Base-by-base conservation (phyloP, 1,140 invertebrate genomes). In the Branchinecta lynchi region DNA sequence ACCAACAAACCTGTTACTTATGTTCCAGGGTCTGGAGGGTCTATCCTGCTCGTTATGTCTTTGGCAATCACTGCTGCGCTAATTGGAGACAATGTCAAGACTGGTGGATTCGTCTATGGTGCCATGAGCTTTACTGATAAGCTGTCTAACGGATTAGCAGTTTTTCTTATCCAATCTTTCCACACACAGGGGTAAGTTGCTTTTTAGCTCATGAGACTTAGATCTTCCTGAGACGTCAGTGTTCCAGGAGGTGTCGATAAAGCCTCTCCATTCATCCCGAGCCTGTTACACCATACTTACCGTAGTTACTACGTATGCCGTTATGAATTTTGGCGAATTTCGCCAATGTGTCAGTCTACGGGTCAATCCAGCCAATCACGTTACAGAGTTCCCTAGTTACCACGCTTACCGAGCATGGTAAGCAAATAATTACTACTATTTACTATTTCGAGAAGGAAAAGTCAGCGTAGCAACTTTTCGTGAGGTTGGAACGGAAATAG, bases 121-220 rank as follows among this genome's bases (percentile, higher is more conserved):
- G 81, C 90, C 43, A 96, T 97, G 93, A 96, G 92, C 81, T 95
- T 97, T 78, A 83, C 86, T 7, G 94, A 97, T 77, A 98, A 97
- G 82, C 76, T 97, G 3, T 86, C 88, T 3, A 89, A 93, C 81
- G 94, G 94, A 10, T 73, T 90, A 12, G 89, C 87, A 68, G 88
- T 96, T 66, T 85, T 89, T 72, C 71, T 91, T 12, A 91, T 97
- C 72, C 90, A 96, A 80, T 74, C 80, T 66, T 76, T 82, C 8
- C 79, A 82, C 72, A 75, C 78, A 8, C 76, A 74, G 68, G 66
- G 73, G 77, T 79, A 73, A 75, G 75, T 75, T 20, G 66, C 44
- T 65, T n/a, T 68, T 45, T 72, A 45, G 66, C 17, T 70, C 9
- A 21, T 44, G 12, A 32, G 17, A 44, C 12, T 7, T 45, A n/a